Conservation (phyloP, 2,797 vertebrate genomes). For the Notolabrus celidotus region DNA sequence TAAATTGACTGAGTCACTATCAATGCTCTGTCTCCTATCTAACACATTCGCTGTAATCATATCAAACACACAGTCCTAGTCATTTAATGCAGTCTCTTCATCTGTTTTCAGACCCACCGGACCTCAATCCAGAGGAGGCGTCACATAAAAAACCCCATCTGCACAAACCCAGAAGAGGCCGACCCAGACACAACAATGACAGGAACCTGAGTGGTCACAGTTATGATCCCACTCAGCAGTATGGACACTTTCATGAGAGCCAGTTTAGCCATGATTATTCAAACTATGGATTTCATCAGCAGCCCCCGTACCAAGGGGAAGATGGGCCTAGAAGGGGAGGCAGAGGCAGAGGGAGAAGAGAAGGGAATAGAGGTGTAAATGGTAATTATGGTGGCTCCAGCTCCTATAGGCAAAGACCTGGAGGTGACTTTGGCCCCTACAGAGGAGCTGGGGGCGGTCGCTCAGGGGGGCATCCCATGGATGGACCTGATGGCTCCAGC, state of each 20-base stretch:
- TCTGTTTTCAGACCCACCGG: conserved; percentile 72
- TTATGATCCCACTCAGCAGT: conserved; percentile 76
- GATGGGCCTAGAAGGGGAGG: conserved; percentile 61
- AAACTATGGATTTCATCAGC: conserved; percentile 64
- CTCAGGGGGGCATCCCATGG: conserved; percentile 35
- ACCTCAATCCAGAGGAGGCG: conserved; percentile 84
- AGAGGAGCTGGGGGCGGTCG: conserved; percentile 29
- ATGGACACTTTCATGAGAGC: conserved; percentile 72
- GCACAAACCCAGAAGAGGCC: conserved; percentile 81
- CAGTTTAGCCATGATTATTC: conserved; percentile 74
- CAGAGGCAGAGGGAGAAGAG: conserved; percentile 72
- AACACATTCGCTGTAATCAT: neutral
- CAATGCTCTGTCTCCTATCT: neutral
- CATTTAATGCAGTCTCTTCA: neutral
- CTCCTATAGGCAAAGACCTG: conserved; percentile 85
- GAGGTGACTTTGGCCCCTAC: conserved; percentile 72
- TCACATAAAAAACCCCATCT: conserved; percentile 81
- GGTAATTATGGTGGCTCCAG: conserved; percentile 59
- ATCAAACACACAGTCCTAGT: neutral
- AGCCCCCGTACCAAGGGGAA: conserved; percentile 48
- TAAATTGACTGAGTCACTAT: neutral
- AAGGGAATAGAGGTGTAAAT: conserved; percentile 58
- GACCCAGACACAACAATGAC: conserved; percentile 83
- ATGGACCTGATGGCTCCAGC: conserved; percentile 61
- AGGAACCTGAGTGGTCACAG: conserved; percentile 78